Conservation (phyloP, 2,888 invertebrate genomes). For the Pyrgus malvae region DNA sequence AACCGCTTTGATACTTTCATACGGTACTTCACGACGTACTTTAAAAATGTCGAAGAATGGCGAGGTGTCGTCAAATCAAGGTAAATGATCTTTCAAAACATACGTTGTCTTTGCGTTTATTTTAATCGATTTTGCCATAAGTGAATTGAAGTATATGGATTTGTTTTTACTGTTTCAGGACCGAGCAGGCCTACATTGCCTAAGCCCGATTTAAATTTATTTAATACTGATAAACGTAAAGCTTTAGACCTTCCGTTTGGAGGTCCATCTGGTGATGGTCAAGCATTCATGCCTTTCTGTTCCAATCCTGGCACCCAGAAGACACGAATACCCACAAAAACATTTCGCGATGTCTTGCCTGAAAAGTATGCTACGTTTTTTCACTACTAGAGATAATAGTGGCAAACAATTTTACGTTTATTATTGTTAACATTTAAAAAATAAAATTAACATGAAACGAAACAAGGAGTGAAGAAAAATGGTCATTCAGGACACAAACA, state of each 20-base stretch:
- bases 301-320: slow-evolving; percentile 53
- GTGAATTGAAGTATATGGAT: background rate
- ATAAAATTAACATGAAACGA: no score
- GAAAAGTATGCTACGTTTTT: no score
- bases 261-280: slow-evolving; percentile 71
- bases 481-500: no score
- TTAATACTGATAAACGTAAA: slow-evolving; percentile 79
- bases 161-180: slow-evolving; percentile 48
- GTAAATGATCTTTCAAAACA: slow-evolving; percentile 48
- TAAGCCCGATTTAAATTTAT: slow-evolving; percentile 72
- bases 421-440: no score
- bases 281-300: slow-evolving; percentile 78
- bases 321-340: slow-evolving; percentile 64
- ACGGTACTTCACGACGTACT: slow-evolving; percentile 36
- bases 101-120: slow-evolving; percentile 1
- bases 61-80: slow-evolving; percentile 85
- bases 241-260: slow-evolving; percentile 81
- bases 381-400: no score
- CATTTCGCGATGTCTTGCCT: slow-evolving; percentile 73
- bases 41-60: slow-evolving; percentile 87
- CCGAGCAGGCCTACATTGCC: slow-evolving; percentile 71
- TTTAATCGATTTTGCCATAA: background rate
- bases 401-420: no score
- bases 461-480: no score
- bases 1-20: slow-evolving; percentile 53